Evolutionary conservation across 1,140 invertebrate genomes (phyloP), one percentile per base, ranked within the genome.

Genomic region (Nymphalis io): DNA sequence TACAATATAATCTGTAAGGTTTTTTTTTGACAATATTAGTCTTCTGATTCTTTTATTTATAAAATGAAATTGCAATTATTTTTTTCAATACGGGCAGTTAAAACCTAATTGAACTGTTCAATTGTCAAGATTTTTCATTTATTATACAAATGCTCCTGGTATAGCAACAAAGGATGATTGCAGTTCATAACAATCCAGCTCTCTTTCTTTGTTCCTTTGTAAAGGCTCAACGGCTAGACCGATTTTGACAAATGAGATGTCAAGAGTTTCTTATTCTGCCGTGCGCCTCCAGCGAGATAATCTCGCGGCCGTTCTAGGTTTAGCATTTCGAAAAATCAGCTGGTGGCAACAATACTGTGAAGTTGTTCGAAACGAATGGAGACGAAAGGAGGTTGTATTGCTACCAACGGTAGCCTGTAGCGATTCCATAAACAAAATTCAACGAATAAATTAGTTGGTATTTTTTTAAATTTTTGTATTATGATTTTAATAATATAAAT

Each of bases 181-280:
- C 40, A 63, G 69, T 71, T 71, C 60, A 71, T 60, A 71, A 63
- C 69, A 61, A 71, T 71, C 64, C 69, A 71, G 63, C 62, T 61
- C 69, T 71, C 61, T 71, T 71, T 71, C 69, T 66, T 71, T 71
- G 69, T 71, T 71, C 69, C 59, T 64, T 71, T 71, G 69, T 71
- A 61, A 71, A 71, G 69, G 62, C 69, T 71, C 69, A 55, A 71
- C 63, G 62, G 69, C 62, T 71, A 65, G 53, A 70, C 62, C 69
- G 63, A 71, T 71, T 71, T 71, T 71, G 69, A 71, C 69, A 71
- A 71, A 71, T 71, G 69, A 71, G 61, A 63, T 66, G 69, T 71
- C 69, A 71, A 66, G 69, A 71, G 62, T 71, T 71, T 66, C 69
- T 71, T 71, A 71, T 61, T 71, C 62, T 39, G 27, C 62, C 63